Evolutionary conservation across 2,888 invertebrate genomes (phyloP), one percentile per base, ranked within the genome.

Genomic region (Drosophila merina): DNA sequence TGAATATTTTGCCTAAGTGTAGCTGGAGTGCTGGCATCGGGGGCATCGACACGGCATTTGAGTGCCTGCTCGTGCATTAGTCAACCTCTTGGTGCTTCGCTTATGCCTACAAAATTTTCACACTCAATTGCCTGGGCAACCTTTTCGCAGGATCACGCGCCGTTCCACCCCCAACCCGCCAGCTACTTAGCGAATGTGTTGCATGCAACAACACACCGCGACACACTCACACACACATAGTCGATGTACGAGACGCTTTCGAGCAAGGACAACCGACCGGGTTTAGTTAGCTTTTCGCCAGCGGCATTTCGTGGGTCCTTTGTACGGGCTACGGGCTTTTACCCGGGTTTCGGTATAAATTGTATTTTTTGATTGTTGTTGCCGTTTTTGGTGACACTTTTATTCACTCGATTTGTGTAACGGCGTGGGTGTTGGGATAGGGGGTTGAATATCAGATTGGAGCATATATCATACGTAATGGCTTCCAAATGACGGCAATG

Each of bases 121-220:
- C 88, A 86, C 86, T 86, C 86, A 88, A 86, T 86, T 88, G 86
- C 82, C 77, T 75, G 54, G 72, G 77, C 79, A 85, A 83, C 83
- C 86, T 85, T 84, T 84, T 79, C 72, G 81, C 79, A 76, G 81
- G 73, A 83, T 85, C 82, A 83, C 82, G 82, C 82, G 82, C 77
- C 79, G 77, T 31, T 38, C 56, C 62, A 62, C 48, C 58, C 58
- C 31, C 62, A 55, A 45, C 48, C 66, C 55, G 44, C 25, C 75
- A 73, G 84, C 84, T 86, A 79, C 86, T 84, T 84, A 86, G 74
- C 86, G 70, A 77, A 69, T 83, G 75, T 83, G 86, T 81, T 86
- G 84, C 84, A 84, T 77, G 77, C 84, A 79, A 72, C 78, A 62
- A 71, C 77, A 62, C 52, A 55, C 52, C 68, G 75, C 66, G 52